Base-by-base conservation (phyloP, 30 jellyfish, hydroid and myxozoan species). In the Turritopsis dohrnii region DNA sequence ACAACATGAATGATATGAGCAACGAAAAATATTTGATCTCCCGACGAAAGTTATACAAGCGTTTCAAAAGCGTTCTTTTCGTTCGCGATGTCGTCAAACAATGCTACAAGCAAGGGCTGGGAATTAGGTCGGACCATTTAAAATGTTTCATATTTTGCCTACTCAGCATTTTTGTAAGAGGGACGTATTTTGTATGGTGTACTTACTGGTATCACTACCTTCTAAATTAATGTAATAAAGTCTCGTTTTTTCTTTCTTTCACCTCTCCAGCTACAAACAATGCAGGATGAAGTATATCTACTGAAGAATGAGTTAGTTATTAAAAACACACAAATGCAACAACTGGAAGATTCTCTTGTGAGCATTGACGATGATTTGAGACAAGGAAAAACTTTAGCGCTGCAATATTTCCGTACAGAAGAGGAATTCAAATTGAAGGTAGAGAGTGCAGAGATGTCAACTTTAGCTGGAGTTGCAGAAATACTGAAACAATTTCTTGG, bases 251-350 rank as follows among this genome's bases (percentile, higher is more conserved):
- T 0, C 66, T 20, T 28, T 19, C 53, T 23, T 52, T 65, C 5
- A 22, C n/a, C 7, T 5, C 71, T 25, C 0, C 52, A 87, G 96
- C 23, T 65, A 20, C 75, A 87, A 16, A 66, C 60, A 16, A 74
- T 89, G 13, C 18, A 66, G 71, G 54, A 25, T 23, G 82, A 81
- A 41, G 21, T 90, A 20, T 54, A 18, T 17, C 79, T 71, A 4
- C 87, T 81, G 5, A 25, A 84, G 28, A 74, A 82, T 17, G 92
- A 90, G 26, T 23, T 90, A 7, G 71, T 79, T 7, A 29, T 21
- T 16, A 82, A 74, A 28, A 90, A 83, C 29, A 72, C 77, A 52
- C 84, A 75, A 23, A 79, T 85, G 24, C 73, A 28, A 18, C 31
- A 30, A 25, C 80, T 86, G 80, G 27, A 88, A 77, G 27, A 30